Conservation (phyloP, 2,888 invertebrate species). For the Cyclophora albipunctata region DNA sequence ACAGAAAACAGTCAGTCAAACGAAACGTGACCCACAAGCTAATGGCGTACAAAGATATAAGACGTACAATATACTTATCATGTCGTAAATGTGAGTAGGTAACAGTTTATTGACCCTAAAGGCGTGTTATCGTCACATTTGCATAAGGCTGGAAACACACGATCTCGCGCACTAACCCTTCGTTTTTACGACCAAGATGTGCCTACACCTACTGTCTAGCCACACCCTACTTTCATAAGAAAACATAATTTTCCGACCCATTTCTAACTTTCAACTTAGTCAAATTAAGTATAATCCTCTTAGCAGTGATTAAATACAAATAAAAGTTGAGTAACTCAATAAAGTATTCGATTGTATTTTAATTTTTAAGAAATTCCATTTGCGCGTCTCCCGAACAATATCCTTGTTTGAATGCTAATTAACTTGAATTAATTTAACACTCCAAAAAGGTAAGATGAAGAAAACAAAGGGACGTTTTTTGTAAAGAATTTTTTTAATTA, state of each 20-base stretch:
- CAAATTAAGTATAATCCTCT: neutral
- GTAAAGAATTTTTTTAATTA: constrained; percentile 26
- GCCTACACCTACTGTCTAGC: constrained; percentile 32
- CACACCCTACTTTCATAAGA: constrained; percentile 25
- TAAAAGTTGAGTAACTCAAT: constrained; percentile 41
- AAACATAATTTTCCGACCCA: constrained; percentile 25
- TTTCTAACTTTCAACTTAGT: constrained; percentile 1
- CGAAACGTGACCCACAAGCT: constrained; percentile 38
- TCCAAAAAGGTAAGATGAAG: constrained; percentile 44
- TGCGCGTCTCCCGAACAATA: constrained; percentile 53
- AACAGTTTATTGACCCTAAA: constrained; percentile 72
- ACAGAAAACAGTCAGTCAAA: constrained; percentile 32
- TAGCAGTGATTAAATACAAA: constrained; percentile 18
- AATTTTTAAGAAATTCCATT: constrained; percentile 45
- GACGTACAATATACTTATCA: constrained; percentile 66
- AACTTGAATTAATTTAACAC: constrained; percentile 56
- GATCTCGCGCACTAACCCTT: constrained; percentile 50
- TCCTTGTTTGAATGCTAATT: constrained; percentile 65
- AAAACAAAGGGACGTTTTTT: constrained; percentile 39
- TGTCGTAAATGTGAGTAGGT: constrained; percentile 66
- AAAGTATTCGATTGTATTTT: constrained; percentile 39
- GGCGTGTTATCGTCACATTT: constrained; percentile 69
- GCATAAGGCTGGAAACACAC: constrained; percentile 54
- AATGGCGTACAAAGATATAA: constrained; percentile 38
- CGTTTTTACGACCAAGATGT: constrained; percentile 53